These are phyloP conservation scores for Lacanobia oleracea DNA, from an alignment of 2,888 invertebrate genomes.

Conservation along the genomic window DNA sequence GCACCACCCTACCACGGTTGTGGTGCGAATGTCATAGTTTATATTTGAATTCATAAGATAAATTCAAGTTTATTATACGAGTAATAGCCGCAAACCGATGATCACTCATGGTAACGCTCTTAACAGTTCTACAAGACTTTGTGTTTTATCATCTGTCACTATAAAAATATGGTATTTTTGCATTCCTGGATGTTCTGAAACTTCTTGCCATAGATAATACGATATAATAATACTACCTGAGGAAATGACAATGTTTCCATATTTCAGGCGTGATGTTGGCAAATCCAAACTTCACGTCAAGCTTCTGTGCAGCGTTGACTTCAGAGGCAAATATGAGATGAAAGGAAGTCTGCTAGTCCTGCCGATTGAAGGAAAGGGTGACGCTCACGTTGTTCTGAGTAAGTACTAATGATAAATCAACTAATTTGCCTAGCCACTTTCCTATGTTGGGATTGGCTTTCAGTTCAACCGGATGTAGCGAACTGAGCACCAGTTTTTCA, in stretches of 20 bases:
- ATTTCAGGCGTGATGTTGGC: slow-evolving; percentile 64
- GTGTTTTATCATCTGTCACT: too few species aligned
- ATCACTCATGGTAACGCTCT: not conserved
- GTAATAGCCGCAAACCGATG: not conserved
- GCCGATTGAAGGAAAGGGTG: slow-evolving; percentile 74
- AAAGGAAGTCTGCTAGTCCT: slow-evolving; percentile 71
- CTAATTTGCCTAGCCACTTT: not conserved
- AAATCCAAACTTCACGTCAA: slow-evolving; percentile 66
- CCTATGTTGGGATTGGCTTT: not conserved
- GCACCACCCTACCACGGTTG: too few species aligned
- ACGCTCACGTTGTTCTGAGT: slow-evolving; percentile 71
- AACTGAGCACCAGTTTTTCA: not conserved
- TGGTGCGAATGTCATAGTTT: too few species aligned
- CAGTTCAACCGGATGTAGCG: too few species aligned
- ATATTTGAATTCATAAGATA: too few species aligned
- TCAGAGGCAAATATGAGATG: slow-evolving; percentile 75
- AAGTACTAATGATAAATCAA: slow-evolving; percentile 62
- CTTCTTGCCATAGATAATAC: too few species aligned
- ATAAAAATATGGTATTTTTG: too few species aligned
- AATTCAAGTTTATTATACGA: not conserved
- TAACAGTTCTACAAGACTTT: not conserved
- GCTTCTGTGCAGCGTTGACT: slow-evolving; percentile 68
- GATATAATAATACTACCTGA: too few species aligned
- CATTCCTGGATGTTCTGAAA: too few species aligned
- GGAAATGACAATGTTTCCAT: not conserved